Conservation (phyloP, 2,113 vertebrate genomes). For the Tinamus guttatus region DNA sequence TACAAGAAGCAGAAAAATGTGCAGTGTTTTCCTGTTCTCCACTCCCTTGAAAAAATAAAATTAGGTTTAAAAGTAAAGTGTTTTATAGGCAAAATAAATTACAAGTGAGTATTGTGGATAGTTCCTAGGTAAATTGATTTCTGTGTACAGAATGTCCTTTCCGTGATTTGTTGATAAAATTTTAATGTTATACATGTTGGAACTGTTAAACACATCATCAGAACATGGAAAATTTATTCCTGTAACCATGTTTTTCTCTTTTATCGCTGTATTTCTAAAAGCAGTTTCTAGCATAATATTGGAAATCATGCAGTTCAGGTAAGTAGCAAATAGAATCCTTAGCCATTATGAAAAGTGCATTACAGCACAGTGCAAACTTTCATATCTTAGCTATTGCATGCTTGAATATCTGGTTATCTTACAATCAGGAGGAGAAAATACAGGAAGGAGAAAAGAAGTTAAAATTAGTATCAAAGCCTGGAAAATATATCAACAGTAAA, state of each 20-base stretch:
- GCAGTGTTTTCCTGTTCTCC: not conserved
- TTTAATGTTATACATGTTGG: slow-evolving; percentile 73
- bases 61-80: slow-evolving; percentile 60
- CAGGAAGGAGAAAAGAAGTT: not conserved
- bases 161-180: slow-evolving; percentile 72
- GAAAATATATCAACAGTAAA: not conserved
- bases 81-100: slow-evolving; percentile 76
- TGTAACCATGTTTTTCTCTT: not conserved
- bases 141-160: slow-evolving; percentile 67
- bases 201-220: slow-evolving; percentile 68
- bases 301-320: not conserved
- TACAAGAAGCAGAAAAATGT: not conserved
- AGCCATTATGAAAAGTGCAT: not conserved
- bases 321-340: slow-evolving; percentile 15
- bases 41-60: slow-evolving; percentile 50
- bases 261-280: slow-evolving; percentile 50
- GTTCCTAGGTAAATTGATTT: slow-evolving; percentile 76
- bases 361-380: not conserved
- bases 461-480: not conserved
- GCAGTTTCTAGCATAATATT: not conserved
- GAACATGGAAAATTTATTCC: slow-evolving; percentile 5
- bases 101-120: slow-evolving; percentile 52
- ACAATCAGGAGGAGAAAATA: not conserved
- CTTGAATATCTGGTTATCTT: not conserved
- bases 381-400: not conserved